A percentile compares a stretch with the other conserved stretches of the same genome.
Evolutionary conservation across 2,888 invertebrate species (phyloP).

Genomic region (Tetranychus piercei): DNA sequence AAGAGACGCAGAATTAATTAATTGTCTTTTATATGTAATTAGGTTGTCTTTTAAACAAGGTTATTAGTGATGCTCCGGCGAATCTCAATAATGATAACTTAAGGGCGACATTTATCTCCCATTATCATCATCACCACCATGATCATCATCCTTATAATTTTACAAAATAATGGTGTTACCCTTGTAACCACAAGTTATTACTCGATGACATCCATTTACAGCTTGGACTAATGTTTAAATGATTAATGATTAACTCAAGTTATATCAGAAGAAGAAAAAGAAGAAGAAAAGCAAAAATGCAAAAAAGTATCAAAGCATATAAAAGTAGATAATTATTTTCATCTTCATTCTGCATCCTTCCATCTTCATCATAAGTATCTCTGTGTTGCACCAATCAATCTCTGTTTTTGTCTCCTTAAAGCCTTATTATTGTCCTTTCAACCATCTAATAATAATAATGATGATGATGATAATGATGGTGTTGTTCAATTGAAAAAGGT

Average conservation of each 20-base stretch:
- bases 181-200: neutral
- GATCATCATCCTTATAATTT: neutral
- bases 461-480: neutral
- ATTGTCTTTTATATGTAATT: neutral
- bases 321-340: too few species aligned
- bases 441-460: neutral
- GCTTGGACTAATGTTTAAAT: neutral
- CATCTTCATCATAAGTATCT: too few species aligned
- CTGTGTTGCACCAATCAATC: neutral
- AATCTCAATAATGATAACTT: neutral
- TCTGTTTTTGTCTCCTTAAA: neutral
- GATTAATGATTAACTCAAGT: neutral
- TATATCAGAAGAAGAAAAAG: neutral
- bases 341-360: too few species aligned
- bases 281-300: neutral
- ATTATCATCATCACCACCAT: neutral
- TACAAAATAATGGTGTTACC: neutral
- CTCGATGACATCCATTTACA: neutral
- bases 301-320: too few species aligned
- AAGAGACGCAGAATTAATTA: neutral
- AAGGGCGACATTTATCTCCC: neutral
- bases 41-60: conserved; percentile 1
- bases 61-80: neutral
- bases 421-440: neutral
- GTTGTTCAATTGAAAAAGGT: neutral